Percentiles rank a stretch among this genome's conserved stretches.
phyloP scores from a whole-genome alignment of 2,113 vertebrate species.

The Leiothrix lutea region DNA sequence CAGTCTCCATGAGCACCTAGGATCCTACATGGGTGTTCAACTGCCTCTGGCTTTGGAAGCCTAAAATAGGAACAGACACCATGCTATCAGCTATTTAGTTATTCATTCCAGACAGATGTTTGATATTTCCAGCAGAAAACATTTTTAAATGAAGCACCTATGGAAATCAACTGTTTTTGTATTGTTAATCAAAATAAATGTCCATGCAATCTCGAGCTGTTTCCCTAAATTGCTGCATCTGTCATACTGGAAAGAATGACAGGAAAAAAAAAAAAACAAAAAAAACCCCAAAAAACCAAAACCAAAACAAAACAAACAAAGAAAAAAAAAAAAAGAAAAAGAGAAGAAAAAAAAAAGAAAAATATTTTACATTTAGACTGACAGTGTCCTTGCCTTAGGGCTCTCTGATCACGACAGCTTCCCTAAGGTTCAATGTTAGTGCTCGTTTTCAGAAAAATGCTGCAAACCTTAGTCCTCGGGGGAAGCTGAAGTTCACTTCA shows the following conservation, averaged over 20 bases:
- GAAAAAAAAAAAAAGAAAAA: background rate
- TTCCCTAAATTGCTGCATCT: background rate
- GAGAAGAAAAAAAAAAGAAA: background rate
- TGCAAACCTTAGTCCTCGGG: slow-evolving; percentile 1
- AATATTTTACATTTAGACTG: background rate
- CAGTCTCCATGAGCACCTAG: slow-evolving; percentile 36
- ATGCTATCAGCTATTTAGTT: slow-evolving; percentile 49
- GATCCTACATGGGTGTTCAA: slow-evolving; percentile 66
- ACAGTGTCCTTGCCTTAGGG: background rate
- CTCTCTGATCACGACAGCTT: background rate
- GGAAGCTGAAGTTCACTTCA: slow-evolving; percentile 25
- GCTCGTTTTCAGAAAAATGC: slow-evolving; percentile 20
- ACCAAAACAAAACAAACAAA: background rate
- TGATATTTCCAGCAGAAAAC: slow-evolving; percentile 60
- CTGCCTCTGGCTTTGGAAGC: slow-evolving; percentile 43
- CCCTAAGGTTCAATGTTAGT: background rate
- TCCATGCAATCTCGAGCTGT: background rate
- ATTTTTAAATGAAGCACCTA: slow-evolving; percentile 29
- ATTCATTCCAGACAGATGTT: slow-evolving; percentile 56
- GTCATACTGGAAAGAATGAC: background rate
- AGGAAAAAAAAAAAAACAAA: background rate
- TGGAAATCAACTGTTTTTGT: background rate
- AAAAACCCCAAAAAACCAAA: too few species aligned
- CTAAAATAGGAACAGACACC: slow-evolving; percentile 58
- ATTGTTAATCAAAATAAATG: slow-evolving; percentile 12